phyloP scores from a whole-genome alignment of 1,140 invertebrate species.

The Drosophila sp. region DNA sequence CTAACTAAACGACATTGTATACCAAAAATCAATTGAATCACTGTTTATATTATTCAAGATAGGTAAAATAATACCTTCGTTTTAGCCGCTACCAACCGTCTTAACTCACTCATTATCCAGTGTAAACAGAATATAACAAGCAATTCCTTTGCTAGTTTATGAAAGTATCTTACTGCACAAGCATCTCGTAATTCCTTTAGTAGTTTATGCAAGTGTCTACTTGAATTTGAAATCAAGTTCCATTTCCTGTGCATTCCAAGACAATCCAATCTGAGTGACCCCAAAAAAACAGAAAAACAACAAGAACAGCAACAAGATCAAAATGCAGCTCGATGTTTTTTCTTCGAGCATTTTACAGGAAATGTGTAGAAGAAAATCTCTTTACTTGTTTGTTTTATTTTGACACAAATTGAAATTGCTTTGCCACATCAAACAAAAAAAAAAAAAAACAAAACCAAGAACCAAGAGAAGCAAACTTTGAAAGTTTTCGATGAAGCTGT shows the following conservation, averaged over 20 bases:
- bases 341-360: conserved; percentile 48
- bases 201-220: conserved; percentile 7
- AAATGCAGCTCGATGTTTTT: conserved; percentile 30
- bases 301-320: conserved; percentile 13
- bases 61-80: too few species aligned
- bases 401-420: conserved; percentile 53
- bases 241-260: background rate
- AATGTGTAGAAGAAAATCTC: conserved; percentile 31
- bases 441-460: background rate
- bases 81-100: too few species aligned
- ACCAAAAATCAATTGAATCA: too few species aligned
- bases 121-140: background rate
- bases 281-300: conserved; percentile 6
- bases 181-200: background rate
- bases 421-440: conserved; percentile 2
- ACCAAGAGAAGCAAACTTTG: conserved; percentile 19
- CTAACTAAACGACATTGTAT: too few species aligned
- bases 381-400: conserved; percentile 61
- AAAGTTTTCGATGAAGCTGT: conserved; percentile 52
- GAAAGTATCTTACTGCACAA: background rate
- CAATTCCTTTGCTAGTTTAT: conserved; percentile 1
- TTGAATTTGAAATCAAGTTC: conserved; percentile 6
- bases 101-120: too few species aligned
- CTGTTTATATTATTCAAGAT: too few species aligned
- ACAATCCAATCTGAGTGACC: conserved; percentile 6